Percentiles rank a stretch among this genome's conserved stretches.
phyloP scores from a whole-genome alignment of 2,113 vertebrate genomes.

The Chitala chitala region DNA sequence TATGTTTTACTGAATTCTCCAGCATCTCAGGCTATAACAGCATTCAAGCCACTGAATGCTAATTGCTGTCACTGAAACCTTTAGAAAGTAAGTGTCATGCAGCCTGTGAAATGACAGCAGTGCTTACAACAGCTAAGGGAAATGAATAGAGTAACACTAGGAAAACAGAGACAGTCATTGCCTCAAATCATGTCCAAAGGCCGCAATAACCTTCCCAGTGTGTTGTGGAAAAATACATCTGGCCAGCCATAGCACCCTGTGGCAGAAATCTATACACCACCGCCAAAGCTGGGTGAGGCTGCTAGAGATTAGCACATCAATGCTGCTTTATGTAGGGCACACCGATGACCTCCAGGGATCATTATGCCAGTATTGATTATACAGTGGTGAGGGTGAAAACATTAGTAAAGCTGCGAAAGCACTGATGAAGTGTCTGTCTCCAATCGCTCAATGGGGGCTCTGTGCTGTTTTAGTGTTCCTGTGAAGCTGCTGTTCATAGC shows the following conservation, averaged over 20 bases:
- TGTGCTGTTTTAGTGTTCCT: background rate
- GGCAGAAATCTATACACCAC: slow-evolving; percentile 34
- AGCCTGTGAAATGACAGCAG: background rate
- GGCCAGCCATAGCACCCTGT: slow-evolving; percentile 11
- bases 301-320: background rate
- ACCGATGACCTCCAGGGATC: slow-evolving; percentile 32
- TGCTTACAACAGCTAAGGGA: background rate
- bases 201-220: slow-evolving; percentile 16
- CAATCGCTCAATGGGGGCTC: background rate
- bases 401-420: background rate
- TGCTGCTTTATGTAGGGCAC: slow-evolving; percentile 20
- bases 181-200: slow-evolving; percentile 13
- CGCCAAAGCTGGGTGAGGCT: slow-evolving; percentile 12
- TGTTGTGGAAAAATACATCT: slow-evolving; percentile 34
- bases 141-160: background rate
- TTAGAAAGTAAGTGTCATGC: background rate
- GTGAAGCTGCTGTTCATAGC: background rate
- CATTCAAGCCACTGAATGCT: background rate
- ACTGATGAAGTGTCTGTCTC: slow-evolving; percentile 19
- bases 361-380: slow-evolving; percentile 35
- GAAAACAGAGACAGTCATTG: background rate
- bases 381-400: background rate
- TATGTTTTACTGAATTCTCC: background rate
- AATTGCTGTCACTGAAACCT: background rate
- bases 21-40: background rate